Evolutionary conservation across 2,113 vertebrate genomes (phyloP).

Genomic region (Neopipo cinnamomea): DNA sequence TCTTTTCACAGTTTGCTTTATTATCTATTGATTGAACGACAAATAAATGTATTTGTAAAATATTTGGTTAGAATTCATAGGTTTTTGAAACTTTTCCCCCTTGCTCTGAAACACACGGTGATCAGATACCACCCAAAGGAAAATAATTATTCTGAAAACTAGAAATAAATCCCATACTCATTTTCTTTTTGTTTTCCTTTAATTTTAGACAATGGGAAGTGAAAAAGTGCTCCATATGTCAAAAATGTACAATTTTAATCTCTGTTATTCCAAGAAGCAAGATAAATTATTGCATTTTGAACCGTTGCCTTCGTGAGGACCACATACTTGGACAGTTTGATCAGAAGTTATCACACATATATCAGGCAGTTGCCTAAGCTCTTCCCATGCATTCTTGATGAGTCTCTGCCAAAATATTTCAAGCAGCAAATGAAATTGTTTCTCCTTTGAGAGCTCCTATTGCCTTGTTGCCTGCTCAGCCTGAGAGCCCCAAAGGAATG

Average conservation of each 20-base stretch:
- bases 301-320: background rate
- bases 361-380: background rate
- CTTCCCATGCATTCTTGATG: background rate
- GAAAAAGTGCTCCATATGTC: background rate
- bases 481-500: background rate
- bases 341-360: background rate
- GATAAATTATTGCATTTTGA: background rate
- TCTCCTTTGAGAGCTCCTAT: background rate
- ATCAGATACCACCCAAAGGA: background rate
- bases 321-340: background rate
- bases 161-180: background rate
- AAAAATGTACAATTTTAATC: background rate
- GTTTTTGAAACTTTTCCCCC: background rate
- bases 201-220: background rate
- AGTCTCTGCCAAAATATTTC: slow-evolving; percentile 35
- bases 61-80: background rate
- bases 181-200: background rate
- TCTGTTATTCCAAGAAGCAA: background rate
- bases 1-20: background rate
- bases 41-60: background rate
- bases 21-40: background rate
- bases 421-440: background rate
- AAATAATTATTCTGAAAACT: background rate
- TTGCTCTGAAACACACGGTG: background rate
- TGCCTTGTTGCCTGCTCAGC: background rate